Percentiles rank a stretch among this genome's conserved stretches.
Conservation (phyloP, 2,888 invertebrate species). For the Rugalucina vietnamica region DNA sequence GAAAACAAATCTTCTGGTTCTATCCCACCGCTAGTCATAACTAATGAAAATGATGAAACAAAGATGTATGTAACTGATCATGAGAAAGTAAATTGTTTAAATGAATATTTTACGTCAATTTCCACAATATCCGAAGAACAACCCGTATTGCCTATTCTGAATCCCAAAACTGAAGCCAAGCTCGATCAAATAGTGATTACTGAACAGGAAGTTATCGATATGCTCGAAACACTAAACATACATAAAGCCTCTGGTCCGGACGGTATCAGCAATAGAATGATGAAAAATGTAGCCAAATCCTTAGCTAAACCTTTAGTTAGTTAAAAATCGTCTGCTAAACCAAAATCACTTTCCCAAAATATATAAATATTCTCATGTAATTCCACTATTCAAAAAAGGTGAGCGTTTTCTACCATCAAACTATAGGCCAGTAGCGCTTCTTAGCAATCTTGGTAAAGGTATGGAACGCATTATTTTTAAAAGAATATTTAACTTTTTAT, state of each 20-base stretch:
- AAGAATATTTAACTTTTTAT: background rate
- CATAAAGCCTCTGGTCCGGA: slow-evolving; percentile 18
- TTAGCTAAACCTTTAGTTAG: background rate
- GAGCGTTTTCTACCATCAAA: background rate
- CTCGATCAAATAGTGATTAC: background rate
- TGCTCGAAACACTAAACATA: background rate
- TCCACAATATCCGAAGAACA: too few relatives aligned
- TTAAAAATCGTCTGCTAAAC: too few relatives aligned
- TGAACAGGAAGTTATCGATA: background rate
- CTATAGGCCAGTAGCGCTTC: background rate
- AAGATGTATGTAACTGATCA: too few relatives aligned
- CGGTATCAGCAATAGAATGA: slow-evolving; percentile 21
- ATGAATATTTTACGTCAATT: too few relatives aligned
- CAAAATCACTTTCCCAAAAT: too few relatives aligned
- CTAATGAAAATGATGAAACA: too few relatives aligned
- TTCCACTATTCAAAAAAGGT: background rate
- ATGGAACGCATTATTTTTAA: background rate
- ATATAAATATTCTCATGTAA: background rate
- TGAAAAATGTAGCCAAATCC: background rate
- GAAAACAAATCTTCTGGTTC: too few relatives aligned
- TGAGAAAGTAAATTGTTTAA: too few relatives aligned
- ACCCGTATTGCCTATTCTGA: too few relatives aligned
- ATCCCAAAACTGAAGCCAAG: too few relatives aligned
- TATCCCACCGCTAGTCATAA: too few relatives aligned
- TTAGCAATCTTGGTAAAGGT: background rate